Conservation (phyloP, 92 coral and sea anemone genomes). For the Montipora capitata region DNA sequence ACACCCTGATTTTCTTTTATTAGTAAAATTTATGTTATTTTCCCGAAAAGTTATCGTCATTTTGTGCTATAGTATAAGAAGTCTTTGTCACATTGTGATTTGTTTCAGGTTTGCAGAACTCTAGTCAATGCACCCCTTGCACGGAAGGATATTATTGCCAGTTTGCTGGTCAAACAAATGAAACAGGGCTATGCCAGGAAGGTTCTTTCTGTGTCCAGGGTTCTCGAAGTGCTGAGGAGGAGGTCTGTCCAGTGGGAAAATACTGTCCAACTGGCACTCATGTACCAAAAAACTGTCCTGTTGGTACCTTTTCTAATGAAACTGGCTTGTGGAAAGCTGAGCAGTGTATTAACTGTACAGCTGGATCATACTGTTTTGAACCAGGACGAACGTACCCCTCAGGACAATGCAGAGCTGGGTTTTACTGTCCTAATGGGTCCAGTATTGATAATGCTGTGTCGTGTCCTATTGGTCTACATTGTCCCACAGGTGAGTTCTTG, state of each 20-base stretch:
- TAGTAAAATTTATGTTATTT: no score
- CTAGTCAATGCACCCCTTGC: constrained; percentile 89
- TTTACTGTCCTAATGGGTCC: constrained; percentile 94
- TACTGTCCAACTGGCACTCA: constrained; percentile 94
- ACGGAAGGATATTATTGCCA: constrained; percentile 92
- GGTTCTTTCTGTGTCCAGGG: constrained; percentile 89
- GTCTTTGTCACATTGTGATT: no score
- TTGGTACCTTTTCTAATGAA: constrained; percentile 89
- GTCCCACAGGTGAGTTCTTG: constrained; percentile 84
- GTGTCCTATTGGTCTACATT: constrained; percentile 95
- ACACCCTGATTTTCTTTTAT: no score
- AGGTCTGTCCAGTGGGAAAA: constrained; percentile 87
- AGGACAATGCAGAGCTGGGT: constrained; percentile 91
- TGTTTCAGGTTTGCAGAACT: constrained; percentile 86
- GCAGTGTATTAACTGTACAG: constrained; percentile 92
- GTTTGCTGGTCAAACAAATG: constrained; percentile 85
- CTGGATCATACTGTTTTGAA: constrained; percentile 89
- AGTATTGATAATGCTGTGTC: constrained; percentile 76
- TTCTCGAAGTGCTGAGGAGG: constrained; percentile 71
- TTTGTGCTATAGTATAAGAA: no score
- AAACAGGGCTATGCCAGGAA: constrained; percentile 84
- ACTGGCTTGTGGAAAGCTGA: constrained; percentile 87
- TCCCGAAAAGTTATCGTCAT: no score
- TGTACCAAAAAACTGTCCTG: constrained; percentile 84
- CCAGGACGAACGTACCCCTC: constrained; percentile 82